These are phyloP conservation scores for Lomographa bimaculata DNA, from an alignment of 2,888 invertebrate species.

Conservation along the genomic window DNA sequence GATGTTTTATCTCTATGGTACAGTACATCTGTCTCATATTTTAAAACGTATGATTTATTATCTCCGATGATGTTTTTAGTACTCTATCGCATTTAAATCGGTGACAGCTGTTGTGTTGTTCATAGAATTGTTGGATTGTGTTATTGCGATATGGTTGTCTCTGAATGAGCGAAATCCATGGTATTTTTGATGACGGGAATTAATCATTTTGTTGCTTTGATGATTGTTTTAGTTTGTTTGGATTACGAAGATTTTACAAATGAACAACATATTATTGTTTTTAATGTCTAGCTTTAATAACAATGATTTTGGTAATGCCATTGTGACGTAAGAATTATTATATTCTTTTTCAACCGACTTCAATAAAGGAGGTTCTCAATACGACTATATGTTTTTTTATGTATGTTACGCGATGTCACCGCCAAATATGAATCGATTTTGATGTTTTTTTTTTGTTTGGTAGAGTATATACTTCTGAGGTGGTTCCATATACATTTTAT, in stretches of 20 bases:
- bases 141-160: not conserved
- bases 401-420: too few species aligned
- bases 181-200: not conserved
- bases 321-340: too few species aligned
- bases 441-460: too few species aligned
- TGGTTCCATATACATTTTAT: too few species aligned
- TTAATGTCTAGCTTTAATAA: too few species aligned
- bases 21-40: slow-evolving; percentile 1
- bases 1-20: slow-evolving; percentile 9
- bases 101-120: not conserved
- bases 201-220: slow-evolving; percentile 6
- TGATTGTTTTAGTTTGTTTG: slow-evolving; percentile 3
- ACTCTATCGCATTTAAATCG: slow-evolving; percentile 9
- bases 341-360: too few species aligned
- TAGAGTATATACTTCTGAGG: too few species aligned
- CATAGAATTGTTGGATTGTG: not conserved
- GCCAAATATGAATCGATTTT: too few species aligned
- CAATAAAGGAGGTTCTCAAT: too few species aligned
- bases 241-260: not conserved
- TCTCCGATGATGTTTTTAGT: slow-evolving; percentile 2
- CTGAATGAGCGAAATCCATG: slow-evolving; percentile 1
- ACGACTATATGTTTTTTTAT: too few species aligned
- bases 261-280: too few species aligned
- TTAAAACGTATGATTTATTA: slow-evolving; percentile 16
- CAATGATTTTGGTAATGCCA: too few species aligned